phyloP scores from a whole-genome alignment of 2,797 vertebrate genomes.

The Galago senegalensis region DNA sequence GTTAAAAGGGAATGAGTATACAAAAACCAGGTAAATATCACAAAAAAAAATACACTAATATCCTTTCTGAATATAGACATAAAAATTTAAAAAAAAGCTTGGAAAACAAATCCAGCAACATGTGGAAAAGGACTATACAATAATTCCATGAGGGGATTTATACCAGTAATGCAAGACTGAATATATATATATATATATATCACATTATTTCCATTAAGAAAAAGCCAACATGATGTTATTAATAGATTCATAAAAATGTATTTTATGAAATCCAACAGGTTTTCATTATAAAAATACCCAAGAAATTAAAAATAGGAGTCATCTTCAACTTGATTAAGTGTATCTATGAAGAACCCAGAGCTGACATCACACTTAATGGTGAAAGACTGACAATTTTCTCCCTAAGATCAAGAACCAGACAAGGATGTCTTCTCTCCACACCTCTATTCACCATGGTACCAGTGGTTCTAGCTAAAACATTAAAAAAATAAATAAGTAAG shows the following conservation, averaged over 20 bases:
- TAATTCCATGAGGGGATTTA: background rate
- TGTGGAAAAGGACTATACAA: background rate
- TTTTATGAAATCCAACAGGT: background rate
- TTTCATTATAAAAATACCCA: background rate
- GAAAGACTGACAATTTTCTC: background rate
- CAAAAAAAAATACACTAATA: background rate
- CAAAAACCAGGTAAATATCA: background rate
- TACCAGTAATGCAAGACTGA: background rate
- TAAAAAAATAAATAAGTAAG: background rate
- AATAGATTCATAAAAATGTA: background rate
- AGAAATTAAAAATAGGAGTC: slow-evolving; percentile 2
- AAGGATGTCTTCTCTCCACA: background rate
- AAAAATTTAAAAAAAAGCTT: background rate
- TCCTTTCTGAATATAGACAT: background rate
- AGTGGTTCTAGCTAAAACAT: background rate
- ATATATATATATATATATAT: no score
- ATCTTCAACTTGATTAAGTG: background rate
- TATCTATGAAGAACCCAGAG: background rate
- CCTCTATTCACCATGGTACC: slow-evolving; percentile 2
- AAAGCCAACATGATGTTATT: background rate
- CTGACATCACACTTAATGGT: background rate
- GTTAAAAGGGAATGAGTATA: background rate
- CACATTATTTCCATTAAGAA: background rate
- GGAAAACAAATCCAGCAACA: background rate
- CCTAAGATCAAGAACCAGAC: background rate